A percentile compares a stretch with the other conserved stretches of the same genome.
Evolutionary conservation across 2,113 vertebrate species (phyloP).

Genomic region (Bujurquina vittata): DNA sequence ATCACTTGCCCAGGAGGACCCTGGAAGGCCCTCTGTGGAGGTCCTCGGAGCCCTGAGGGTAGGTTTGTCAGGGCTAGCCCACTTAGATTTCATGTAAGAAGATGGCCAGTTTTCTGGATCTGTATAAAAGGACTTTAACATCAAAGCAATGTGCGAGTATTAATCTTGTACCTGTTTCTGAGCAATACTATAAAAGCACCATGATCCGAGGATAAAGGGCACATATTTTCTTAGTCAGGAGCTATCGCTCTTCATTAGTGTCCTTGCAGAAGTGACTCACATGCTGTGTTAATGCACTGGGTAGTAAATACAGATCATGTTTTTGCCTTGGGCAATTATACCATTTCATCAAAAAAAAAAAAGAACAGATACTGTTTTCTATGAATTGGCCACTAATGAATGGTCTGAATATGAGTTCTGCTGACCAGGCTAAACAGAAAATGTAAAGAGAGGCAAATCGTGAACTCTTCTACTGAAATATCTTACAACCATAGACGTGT

Average conservation of each 20-base stretch:
- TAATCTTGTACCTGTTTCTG: conserved; percentile 23
- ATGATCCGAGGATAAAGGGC: conserved; percentile 29
- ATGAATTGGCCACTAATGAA: conserved; percentile 37
- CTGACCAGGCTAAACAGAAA: not conserved
- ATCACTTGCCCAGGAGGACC: conserved; percentile 19
- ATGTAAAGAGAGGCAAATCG: not conserved
- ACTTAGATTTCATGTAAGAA: conserved; percentile 18
- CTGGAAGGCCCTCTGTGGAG: not conserved
- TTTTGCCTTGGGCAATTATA: conserved; percentile 39
- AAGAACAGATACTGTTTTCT: conserved; percentile 43
- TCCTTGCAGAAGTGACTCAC: conserved; percentile 37
- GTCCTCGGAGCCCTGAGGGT: not conserved
- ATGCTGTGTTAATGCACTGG: conserved; percentile 18
- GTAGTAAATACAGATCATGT: conserved; percentile 22
- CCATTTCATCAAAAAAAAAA: conserved; percentile 37
- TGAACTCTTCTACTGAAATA: conserved; percentile 13
- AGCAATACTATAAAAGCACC: conserved; percentile 31
- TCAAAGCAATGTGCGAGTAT: conserved; percentile 9
- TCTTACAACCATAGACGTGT: not conserved
- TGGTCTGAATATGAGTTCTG: not conserved
- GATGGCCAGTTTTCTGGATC: not conserved
- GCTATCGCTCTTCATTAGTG: conserved; percentile 33
- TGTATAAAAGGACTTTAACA: conserved; percentile 11
- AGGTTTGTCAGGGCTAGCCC: conserved; percentile 1
- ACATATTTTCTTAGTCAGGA: conserved; percentile 38